Base-by-base conservation (phyloP, 2,797 vertebrate species). In the Siniperca obscura region DNA sequence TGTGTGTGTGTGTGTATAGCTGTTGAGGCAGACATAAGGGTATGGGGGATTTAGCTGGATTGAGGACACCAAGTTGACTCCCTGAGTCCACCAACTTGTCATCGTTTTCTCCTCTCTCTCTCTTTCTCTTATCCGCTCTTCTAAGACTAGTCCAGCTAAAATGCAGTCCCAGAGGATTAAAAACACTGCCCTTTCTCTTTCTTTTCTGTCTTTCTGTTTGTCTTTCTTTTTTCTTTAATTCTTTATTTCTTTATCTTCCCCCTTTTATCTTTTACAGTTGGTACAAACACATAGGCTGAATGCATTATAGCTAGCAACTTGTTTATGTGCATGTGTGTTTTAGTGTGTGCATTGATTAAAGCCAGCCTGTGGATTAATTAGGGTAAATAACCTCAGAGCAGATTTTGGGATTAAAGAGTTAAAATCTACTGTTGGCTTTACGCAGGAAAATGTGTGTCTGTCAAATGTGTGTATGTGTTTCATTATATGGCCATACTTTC, bases 391-490 rank as follows among this genome's bases (percentile, higher is more conserved):
- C 87, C 76, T 80, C 80, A 83, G 88, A 92, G 89, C 88, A 81
- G 91, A 92, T 95, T 93, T 91, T 44, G 48, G 88, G 93, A 93
- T 94, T 93, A 87, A 90, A 78, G 81, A 82, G 89, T 91, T 87
- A 91, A 92, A 83, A 83, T 87, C 56, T 72, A 76, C 82, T 70
- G 75, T 64, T 9, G 38, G 85, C 84, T 87, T 87, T 76, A 70
- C 27, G 59, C 50, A 75, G 60, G 61, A 66, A 77, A 88, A 74
- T 74, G 74, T 64, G 44, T 66, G n/a, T 59, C 65, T 80, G 21
- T 73, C 60, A 34, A 4, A 44, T 2, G 34, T 67, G 34, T 67
- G 57, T 76, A 8, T 53, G 52, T 57, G 57, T 78, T 59, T 82
- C 46, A 65, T 73, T 46, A 65, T 9, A 57, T 48, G 44, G 30